Evolutionary conservation across 2,888 invertebrate species (phyloP), one percentile per base, ranked within the genome.

Genomic region (Phanerotoma sp.): DNA sequence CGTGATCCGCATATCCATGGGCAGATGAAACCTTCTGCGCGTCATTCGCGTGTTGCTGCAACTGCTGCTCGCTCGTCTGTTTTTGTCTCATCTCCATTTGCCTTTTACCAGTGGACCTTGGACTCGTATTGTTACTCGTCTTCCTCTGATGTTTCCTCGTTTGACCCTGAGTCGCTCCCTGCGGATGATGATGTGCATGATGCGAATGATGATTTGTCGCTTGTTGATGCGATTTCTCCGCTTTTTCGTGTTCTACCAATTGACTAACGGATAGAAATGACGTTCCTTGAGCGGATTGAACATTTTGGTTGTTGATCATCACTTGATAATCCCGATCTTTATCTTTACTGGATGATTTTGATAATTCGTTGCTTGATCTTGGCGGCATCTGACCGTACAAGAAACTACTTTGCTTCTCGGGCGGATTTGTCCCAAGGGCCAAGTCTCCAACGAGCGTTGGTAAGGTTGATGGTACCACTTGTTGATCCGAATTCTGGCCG

Each of bases 181-280:
- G 54, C 10, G 56, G 50, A 13, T 58, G 59, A 5, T 68, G 66
- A 22, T 70, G 65, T 11, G 69, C 66, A 28, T 65, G 64, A 22
- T 70, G 65, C 10, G 69, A 66, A 28, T 65, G 64, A 38, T 64
- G 61, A 56, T 51, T 54, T 15, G 62, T 62, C n/a, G n/a, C n/a
- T 28, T 67, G 67, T n/a, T 57, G 50, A 13, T 58, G 59, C 4
- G 67, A 65, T 50, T 77, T 77, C 21, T 75, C 74, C 4, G 67
- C 77, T 62, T 81, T 81, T 61, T 79, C 79, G 58, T 79, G 80
- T 61, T 82, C 84, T 3, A 85, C 85, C n/a, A 85, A 68, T 56
- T 85, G 84, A 68, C 85, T 85, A 1, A 86, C 85, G 0, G 85
- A 85, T 7, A 85, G 69, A 56, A 85, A 85, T 48, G 80, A 81